Conservation (phyloP, 2,888 invertebrate species). For the Ashinkailepas kermadecensis region DNA sequence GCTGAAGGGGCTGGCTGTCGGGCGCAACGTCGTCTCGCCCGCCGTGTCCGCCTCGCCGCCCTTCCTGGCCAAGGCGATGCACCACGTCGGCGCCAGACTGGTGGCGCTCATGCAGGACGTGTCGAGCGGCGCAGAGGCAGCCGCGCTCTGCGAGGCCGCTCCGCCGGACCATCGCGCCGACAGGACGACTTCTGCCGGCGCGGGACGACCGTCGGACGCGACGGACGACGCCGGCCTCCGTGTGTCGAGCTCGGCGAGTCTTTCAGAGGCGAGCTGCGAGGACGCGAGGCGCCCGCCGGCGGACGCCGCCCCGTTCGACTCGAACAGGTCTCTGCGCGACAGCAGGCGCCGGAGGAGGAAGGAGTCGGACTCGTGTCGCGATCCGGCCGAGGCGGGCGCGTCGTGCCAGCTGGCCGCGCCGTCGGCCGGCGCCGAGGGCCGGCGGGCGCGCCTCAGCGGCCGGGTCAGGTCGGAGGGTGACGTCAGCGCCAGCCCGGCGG, state of each 20-base stretch:
- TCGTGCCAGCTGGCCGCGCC: neutral
- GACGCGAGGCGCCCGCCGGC: no score
- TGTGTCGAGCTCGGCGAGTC: no score
- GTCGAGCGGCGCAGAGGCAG: slow-evolving; percentile 48
- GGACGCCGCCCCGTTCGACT: neutral
- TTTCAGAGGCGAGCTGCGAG: no score
- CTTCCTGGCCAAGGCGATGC: slow-evolving; percentile 81
- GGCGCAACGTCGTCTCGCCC: slow-evolving; percentile 34
- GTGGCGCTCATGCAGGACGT: slow-evolving; percentile 89
- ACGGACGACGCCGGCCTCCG: no score
- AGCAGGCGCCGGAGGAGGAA: slow-evolving; percentile 12
- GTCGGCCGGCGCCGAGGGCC: neutral
- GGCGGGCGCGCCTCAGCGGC: neutral
- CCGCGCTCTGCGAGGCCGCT: neutral
- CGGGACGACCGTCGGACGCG: no score
- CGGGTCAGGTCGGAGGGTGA: slow-evolving; percentile 28
- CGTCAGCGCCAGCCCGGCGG: slow-evolving; percentile 30
- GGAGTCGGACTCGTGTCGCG: slow-evolving; percentile 25
- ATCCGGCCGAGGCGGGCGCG: slow-evolving; percentile 28
- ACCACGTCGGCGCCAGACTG: slow-evolving; percentile 77
- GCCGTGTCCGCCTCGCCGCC: slow-evolving; percentile 62
- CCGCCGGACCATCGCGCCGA: neutral
- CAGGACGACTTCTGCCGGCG: neutral
- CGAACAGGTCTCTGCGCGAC: neutral
- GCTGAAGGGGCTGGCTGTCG: slow-evolving; percentile 47